Percentiles rank a stretch among this genome's conserved stretches.
phyloP scores from a whole-genome alignment of 2,797 vertebrate species.

The Takifugu ocellatus region DNA sequence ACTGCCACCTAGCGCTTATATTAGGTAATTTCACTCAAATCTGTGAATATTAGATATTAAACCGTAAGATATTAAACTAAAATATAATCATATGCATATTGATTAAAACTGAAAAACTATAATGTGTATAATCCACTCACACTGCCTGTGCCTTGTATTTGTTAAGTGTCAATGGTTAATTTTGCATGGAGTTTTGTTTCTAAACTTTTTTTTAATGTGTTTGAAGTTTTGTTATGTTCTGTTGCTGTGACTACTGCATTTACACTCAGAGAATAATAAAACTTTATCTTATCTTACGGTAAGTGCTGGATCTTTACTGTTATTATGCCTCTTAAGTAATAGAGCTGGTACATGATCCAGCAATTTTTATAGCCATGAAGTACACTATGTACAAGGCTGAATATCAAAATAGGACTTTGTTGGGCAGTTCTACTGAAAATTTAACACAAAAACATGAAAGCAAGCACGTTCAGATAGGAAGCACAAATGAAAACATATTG shows the following conservation, averaged over 20 bases:
- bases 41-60: too few relatives aligned
- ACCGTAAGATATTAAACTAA: too few relatives aligned
- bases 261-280: not conserved
- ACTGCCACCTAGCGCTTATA: conserved; percentile 24
- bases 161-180: not conserved
- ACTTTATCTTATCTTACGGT: not conserved
- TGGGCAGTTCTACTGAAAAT: conserved; percentile 2
- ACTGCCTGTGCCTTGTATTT: not conserved
- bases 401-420: not conserved
- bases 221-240: not conserved
- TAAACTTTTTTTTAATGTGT: not conserved
- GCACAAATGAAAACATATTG: not conserved
- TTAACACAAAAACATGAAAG: not conserved
- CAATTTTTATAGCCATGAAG: too few relatives aligned
- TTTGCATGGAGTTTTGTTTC: not conserved
- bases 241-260: not conserved
- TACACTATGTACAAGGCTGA: not conserved
- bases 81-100: too few relatives aligned
- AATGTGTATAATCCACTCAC: too few relatives aligned
- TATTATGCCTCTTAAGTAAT: too few relatives aligned
- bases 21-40: too few relatives aligned
- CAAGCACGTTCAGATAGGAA: not conserved
- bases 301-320: not conserved
- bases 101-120: too few relatives aligned
- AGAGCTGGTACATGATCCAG: too few relatives aligned